These are phyloP conservation scores for Distichodus sexfasciatus DNA, from an alignment of 2,797 vertebrate genomes.

Conservation along the genomic window DNA sequence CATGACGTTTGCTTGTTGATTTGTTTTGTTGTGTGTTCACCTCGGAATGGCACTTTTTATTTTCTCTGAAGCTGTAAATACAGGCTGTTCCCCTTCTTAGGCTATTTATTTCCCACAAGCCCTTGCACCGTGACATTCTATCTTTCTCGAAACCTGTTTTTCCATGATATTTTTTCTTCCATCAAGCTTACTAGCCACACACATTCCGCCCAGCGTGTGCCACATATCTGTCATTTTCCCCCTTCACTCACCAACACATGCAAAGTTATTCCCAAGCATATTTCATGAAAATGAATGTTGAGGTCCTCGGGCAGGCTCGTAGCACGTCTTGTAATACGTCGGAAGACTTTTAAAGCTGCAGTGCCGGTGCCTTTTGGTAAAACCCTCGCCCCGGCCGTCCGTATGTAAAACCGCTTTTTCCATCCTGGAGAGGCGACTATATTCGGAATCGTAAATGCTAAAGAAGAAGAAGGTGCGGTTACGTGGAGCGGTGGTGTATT, in stretches of 20 bases:
- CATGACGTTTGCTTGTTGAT: neutral
- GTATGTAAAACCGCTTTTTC: slow-evolving; percentile 1
- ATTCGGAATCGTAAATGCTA: slow-evolving; percentile 8
- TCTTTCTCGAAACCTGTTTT: no score
- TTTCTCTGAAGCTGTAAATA: neutral
- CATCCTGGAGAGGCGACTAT: neutral
- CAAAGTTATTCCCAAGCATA: neutral
- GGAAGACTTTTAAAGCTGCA: no score
- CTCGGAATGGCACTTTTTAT: neutral
- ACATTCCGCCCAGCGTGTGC: slow-evolving; percentile 37
- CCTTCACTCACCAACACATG: neutral
- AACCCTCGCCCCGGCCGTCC: neutral
- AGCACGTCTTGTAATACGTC: no score
- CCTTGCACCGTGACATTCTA: slow-evolving; percentile 24
- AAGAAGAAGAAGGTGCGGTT: slow-evolving; percentile 2
- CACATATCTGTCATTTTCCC: slow-evolving; percentile 23
- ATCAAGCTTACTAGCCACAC: slow-evolving; percentile 24
- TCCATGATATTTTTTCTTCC: slow-evolving; percentile 28
- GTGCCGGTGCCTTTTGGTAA: no score
- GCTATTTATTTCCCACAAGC: slow-evolving; percentile 35
- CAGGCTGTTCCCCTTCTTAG: neutral
- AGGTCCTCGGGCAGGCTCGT: neutral
- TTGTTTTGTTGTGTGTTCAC: slow-evolving; percentile 23
- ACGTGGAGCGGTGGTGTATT: slow-evolving; percentile 32
- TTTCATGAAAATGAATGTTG: slow-evolving; percentile 3